These are phyloP conservation scores for Streptopelia turtur DNA, from an alignment of 2,797 vertebrate species.

Conservation along the genomic window DNA sequence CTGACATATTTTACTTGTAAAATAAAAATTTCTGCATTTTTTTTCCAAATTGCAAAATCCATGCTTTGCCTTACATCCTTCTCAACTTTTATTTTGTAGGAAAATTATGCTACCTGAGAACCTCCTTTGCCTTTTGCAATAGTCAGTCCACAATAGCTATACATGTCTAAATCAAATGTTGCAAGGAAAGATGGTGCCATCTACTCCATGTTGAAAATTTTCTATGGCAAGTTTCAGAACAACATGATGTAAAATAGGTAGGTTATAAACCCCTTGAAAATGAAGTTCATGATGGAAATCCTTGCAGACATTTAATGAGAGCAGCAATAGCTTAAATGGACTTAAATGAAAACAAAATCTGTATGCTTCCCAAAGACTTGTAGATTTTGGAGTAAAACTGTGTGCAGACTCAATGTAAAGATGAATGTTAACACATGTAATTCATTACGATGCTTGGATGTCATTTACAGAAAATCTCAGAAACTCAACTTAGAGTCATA, in stretches of 20 bases:
- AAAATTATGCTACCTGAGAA: neutral
- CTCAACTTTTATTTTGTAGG: neutral
- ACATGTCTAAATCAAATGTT: constrained; percentile 59
- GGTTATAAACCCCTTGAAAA: constrained; percentile 74
- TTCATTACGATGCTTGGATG: constrained; percentile 56
- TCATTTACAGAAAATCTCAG: constrained; percentile 58
- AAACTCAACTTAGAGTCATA: constrained; percentile 53
- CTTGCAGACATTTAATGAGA: constrained; percentile 72
- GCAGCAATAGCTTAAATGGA: constrained; percentile 69
- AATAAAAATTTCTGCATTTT: neutral
- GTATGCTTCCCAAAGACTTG: constrained; percentile 59
- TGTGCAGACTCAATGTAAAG: constrained; percentile 57
- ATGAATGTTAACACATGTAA: constrained; percentile 49
- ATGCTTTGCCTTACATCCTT: neutral
- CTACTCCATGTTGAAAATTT: constrained; percentile 58
- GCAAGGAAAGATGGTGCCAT: constrained; percentile 50
- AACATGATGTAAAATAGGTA: constrained; percentile 66
- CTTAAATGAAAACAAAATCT: constrained; percentile 56
- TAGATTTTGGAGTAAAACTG: constrained; percentile 66
- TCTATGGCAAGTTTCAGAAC: constrained; percentile 54
- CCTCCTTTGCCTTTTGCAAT: constrained; percentile 20
- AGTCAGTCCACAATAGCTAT: constrained; percentile 39
- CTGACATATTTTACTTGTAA: neutral
- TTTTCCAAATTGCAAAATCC: neutral
- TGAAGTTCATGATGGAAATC: constrained; percentile 75